A percentile compares a stretch with the other conserved stretches of the same genome.
Conservation (phyloP, 2,113 vertebrate genomes). For the Cephalopholis sonnerati region DNA sequence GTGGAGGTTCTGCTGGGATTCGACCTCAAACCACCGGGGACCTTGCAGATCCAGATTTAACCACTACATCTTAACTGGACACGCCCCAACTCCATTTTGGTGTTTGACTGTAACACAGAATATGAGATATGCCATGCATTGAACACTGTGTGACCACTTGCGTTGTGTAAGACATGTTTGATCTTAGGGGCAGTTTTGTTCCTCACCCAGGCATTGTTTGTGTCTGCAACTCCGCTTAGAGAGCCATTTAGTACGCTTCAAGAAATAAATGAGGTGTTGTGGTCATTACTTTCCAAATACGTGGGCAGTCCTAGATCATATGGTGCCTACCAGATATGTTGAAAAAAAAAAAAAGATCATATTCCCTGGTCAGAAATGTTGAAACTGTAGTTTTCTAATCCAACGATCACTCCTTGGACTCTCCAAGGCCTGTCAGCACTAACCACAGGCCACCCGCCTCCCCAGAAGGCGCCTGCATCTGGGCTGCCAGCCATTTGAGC, state of each 20-base stretch:
- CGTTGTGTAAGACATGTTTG: background rate
- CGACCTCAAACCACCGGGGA: slow-evolving; percentile 28
- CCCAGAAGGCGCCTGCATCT: slow-evolving; percentile 66
- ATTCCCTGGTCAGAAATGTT: slow-evolving; percentile 51
- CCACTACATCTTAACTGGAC: slow-evolving; percentile 12
- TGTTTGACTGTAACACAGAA: slow-evolving; percentile 26
- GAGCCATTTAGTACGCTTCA: background rate
- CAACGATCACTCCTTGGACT: slow-evolving; percentile 51
- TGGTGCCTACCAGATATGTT: slow-evolving; percentile 22
- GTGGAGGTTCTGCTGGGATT: slow-evolving; percentile 27
- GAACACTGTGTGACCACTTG: background rate
- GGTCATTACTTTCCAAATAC: slow-evolving; percentile 6
- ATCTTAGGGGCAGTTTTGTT: background rate
- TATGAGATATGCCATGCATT: slow-evolving; percentile 19
- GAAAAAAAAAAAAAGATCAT: slow-evolving; percentile 21
- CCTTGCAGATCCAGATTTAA: slow-evolving; percentile 23
- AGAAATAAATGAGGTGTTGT: background rate
- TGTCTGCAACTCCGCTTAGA: background rate
- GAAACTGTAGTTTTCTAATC: slow-evolving; percentile 66
- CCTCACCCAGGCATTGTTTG: background rate
- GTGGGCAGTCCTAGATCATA: slow-evolving; percentile 6
- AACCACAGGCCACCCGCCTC: slow-evolving; percentile 73
- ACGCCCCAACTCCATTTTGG: slow-evolving; percentile 13
- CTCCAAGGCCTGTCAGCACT: slow-evolving; percentile 60
- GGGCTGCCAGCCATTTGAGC: slow-evolving; percentile 65